Evolutionary conservation across 2,888 invertebrate genomes (phyloP).

Genomic region (Sphaeridia pumilis): DNA sequence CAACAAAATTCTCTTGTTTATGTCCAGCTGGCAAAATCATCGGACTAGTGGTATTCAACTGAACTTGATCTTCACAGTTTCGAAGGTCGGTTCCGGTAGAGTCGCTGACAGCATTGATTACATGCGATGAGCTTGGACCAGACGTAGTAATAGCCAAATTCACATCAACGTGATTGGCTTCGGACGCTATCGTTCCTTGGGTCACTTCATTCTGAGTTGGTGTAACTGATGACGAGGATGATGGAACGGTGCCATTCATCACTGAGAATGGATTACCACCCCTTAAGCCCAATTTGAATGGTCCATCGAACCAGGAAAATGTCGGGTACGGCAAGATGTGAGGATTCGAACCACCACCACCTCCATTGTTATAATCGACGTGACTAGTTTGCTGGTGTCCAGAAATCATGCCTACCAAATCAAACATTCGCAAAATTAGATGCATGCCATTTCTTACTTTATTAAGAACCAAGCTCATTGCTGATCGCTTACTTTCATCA

Average conservation of each 20-base stretch:
- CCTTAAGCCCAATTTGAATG: constrained; percentile 27
- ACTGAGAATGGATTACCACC: constrained; percentile 35
- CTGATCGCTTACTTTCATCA: too few relatives aligned
- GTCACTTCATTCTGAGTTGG: constrained; percentile 11
- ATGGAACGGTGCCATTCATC: constrained; percentile 27
- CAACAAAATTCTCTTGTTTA: too few relatives aligned
- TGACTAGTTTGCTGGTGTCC: constrained; percentile 11
- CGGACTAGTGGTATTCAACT: too few relatives aligned
- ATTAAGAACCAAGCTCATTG: constrained; percentile 1
- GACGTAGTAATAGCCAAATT: too few relatives aligned
- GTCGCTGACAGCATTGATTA: not conserved
- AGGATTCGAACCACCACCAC: constrained; percentile 27
- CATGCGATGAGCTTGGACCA: too few relatives aligned
- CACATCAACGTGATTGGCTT: not conserved
- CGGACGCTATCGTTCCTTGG: not conserved
- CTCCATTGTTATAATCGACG: constrained; percentile 15
- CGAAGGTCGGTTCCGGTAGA: not conserved
- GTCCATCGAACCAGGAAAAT: constrained; percentile 31
- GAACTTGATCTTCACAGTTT: too few relatives aligned
- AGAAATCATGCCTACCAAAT: constrained; percentile 6
- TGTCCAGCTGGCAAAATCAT: too few relatives aligned
- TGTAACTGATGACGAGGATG: constrained; percentile 15
- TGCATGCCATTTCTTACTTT: constrained; percentile 7
- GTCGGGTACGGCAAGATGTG: constrained; percentile 30
- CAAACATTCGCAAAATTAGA: constrained; percentile 3